Evolutionary conservation across 1,140 invertebrate species (phyloP).

Genomic region (Phortica variegata): DNA sequence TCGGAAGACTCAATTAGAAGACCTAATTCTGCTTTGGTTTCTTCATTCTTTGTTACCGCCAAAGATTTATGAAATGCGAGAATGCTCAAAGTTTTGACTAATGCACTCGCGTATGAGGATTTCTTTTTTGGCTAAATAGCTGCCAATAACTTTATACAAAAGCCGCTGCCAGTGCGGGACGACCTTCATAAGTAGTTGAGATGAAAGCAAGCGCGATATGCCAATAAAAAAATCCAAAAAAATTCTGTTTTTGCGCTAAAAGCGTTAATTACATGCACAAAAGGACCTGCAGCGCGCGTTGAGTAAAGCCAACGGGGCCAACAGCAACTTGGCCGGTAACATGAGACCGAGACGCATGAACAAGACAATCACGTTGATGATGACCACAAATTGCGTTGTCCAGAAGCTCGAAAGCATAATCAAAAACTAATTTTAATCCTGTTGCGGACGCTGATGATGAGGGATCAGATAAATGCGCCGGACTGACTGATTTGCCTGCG

Average conservation of each 20-base stretch:
- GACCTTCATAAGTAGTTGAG: constrained; percentile 29
- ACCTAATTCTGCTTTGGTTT: too few species aligned
- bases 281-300: background rate
- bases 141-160: constrained; percentile 47
- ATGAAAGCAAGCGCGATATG: constrained; percentile 4
- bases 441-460: constrained; percentile 42
- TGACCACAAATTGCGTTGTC: constrained; percentile 56
- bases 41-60: constrained; percentile 25
- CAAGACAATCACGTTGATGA: background rate
- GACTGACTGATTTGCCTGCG: too few species aligned
- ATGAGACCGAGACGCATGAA: background rate
- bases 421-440: constrained; percentile 58
- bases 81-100: constrained; percentile 41
- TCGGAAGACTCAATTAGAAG: constrained; percentile 52
- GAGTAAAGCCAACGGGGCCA: background rate
- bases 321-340: constrained; percentile 2
- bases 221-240: constrained; percentile 25
- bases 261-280: constrained; percentile 48
- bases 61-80: constrained; percentile 44
- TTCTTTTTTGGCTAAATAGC: constrained; percentile 44
- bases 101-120: too few species aligned
- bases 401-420: constrained; percentile 58
- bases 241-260: constrained; percentile 50
- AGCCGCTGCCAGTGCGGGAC: constrained; percentile 18
- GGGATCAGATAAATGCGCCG: constrained; percentile 39